A percentile compares a stretch with the other conserved stretches of the same genome.
Conservation (phyloP, 64 coral and sea anemone genomes). For the Montipora foliosa region DNA sequence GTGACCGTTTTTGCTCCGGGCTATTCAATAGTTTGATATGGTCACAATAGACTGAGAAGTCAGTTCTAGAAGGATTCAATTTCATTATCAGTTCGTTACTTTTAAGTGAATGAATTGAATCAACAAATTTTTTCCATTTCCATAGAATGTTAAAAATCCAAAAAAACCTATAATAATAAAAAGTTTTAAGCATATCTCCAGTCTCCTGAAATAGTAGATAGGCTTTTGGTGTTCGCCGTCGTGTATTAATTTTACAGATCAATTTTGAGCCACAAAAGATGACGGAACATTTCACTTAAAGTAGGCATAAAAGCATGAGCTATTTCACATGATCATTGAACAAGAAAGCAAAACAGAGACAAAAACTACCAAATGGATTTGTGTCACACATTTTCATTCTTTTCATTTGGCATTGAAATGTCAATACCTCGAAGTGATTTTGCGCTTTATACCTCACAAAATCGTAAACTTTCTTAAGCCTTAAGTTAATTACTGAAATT, state of each 20-base stretch:
- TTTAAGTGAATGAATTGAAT: neutral
- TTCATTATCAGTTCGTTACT: neutral
- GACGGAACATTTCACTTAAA: neutral
- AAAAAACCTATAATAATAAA: neutral
- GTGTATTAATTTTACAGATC: constrained; percentile 11
- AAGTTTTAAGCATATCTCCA: neutral
- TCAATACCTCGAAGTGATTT: too few relatives aligned
- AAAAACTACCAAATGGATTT: neutral
- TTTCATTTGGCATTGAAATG: constrained; percentile 14
- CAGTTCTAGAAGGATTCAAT: neutral
- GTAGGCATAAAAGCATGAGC: neutral
- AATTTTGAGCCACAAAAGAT: neutral
- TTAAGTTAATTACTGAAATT: constrained; percentile 2
- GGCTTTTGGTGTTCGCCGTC: neutral
- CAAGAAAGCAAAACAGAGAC: neutral
- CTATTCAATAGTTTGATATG: too few relatives aligned
- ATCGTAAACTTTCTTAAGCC: neutral
- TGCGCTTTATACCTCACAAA: neutral
- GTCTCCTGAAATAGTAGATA: neutral
- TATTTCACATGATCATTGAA: neutral
- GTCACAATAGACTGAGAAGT: too few relatives aligned
- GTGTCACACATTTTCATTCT: too few relatives aligned
- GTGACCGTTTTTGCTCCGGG: too few relatives aligned
- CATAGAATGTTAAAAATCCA: neutral
- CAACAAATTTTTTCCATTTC: neutral